Conservation (phyloP, 2,888 invertebrate genomes). For the Caenorhabditis imperialis region DNA sequence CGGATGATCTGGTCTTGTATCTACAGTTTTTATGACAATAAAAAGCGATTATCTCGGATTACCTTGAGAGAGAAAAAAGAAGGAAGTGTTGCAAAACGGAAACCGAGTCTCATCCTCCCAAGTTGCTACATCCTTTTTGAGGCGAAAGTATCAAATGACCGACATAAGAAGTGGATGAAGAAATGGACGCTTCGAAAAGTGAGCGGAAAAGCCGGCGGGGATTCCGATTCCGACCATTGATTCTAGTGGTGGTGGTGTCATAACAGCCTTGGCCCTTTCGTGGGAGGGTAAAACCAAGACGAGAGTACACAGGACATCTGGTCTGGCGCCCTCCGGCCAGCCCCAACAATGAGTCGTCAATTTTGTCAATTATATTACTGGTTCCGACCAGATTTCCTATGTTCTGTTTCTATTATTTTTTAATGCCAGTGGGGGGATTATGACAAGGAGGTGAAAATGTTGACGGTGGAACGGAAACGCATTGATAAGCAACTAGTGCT, state of each 20-base stretch:
- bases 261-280: constrained; percentile 42
- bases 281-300: constrained; percentile 17
- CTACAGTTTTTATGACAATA: neutral
- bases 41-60: constrained; percentile 38
- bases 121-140: constrained; percentile 26
- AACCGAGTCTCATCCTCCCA: too few relatives aligned
- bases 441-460: constrained; percentile 2
- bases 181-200: constrained; percentile 14
- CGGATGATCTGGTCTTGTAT: too few relatives aligned
- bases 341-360: constrained; percentile 42
- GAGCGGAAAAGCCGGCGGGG: constrained; percentile 15
- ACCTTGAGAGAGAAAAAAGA: constrained; percentile 5
- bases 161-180: constrained; percentile 11
- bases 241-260: constrained; percentile 19
- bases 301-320: constrained; percentile 36
- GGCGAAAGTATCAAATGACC: constrained; percentile 41
- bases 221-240: constrained; percentile 4
- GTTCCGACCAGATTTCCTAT: constrained; percentile 15
- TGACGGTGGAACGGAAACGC: constrained; percentile 4
- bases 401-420: constrained; percentile 10
- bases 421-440: constrained; percentile 7
- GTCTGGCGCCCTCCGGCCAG: constrained; percentile 17
- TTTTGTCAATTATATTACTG: constrained; percentile 48
- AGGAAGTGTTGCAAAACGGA: too few relatives aligned
- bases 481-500: too few relatives aligned